Base-by-base conservation (phyloP, 2,888 invertebrate species). In the Leptinotarsa juncta region DNA sequence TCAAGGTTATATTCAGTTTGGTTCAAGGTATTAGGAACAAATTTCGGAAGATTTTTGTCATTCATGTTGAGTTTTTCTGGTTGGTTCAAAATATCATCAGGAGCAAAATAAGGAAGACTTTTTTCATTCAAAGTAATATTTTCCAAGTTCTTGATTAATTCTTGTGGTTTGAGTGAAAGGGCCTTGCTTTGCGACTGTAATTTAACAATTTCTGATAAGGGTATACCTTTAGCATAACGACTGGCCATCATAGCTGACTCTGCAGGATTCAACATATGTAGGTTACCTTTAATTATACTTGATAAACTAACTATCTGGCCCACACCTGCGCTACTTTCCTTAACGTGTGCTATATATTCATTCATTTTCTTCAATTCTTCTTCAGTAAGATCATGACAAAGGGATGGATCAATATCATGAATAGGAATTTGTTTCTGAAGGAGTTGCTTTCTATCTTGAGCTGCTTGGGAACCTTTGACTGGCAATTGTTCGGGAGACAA, bases 361-460 rank as follows among this genome's bases (percentile, higher is more conserved):
- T 87, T 85, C 87, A 88, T 87, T 80, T 87, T 82, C 26, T 84
- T 83, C 62, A 87, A 78, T 81, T 88, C 88, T 4, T 85, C 84
- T 48, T 87, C 86, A 16, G 90, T 89, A 7, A 92, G 87, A 70
- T 89, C 88, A 81, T 91, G 90, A 80, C 91, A 92, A n/a, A 89
- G 85, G 60, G 88, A 88, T 26, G 91, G 89, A 85, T 95, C 94
- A 66, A 96, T 92, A 85, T 96, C 96, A 84, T 96, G 96, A 2
- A 94, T 91, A 15, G 96, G 96, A 73, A 96, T 90, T 88, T 97
- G 96, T 77, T 94, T 94, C 83, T 96, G 94, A 5, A 97, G 89
- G 82, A 95, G 93, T 73, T 95, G 94, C 80, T 94, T 94, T 20
- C 97, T 90, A 80, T 92, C 91, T 68, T 91, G 91, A 0, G 96